phyloP scores from a whole-genome alignment of 2,113 vertebrate genomes.

The Gopherus flavomarginatus region DNA sequence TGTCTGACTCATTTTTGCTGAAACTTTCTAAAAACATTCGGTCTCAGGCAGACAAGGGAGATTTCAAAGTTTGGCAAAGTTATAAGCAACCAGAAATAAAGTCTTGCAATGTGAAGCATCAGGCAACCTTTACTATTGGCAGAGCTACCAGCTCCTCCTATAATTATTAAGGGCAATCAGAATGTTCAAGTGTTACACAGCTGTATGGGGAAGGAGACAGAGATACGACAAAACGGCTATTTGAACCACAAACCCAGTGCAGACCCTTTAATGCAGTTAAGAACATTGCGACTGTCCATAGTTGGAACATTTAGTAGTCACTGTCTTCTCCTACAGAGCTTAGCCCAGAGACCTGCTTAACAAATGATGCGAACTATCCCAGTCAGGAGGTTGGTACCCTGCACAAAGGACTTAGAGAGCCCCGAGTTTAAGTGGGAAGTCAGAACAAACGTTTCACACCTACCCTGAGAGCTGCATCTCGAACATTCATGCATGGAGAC shows the following conservation, averaged over 20 bases:
- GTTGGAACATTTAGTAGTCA: background rate
- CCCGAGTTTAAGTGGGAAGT: background rate
- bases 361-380: background rate
- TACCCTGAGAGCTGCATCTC: constrained; percentile 94
- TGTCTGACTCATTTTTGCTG: background rate
- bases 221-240: background rate
- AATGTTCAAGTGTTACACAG: background rate
- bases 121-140: background rate
- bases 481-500: constrained; percentile 91
- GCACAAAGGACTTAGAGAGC: background rate
- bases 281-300: background rate
- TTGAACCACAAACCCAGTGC: background rate
- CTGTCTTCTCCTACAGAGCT: background rate
- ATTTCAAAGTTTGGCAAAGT: background rate
- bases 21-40: background rate
- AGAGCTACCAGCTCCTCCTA: background rate
- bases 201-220: background rate
- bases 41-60: background rate
- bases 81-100: background rate
- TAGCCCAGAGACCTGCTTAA: background rate
- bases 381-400: no score
- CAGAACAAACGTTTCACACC: constrained; percentile 32
- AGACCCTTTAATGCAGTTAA: background rate
- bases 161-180: background rate
- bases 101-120: background rate